phyloP scores from a whole-genome alignment of 2,888 invertebrate genomes.

The Encarsia formosa region DNA sequence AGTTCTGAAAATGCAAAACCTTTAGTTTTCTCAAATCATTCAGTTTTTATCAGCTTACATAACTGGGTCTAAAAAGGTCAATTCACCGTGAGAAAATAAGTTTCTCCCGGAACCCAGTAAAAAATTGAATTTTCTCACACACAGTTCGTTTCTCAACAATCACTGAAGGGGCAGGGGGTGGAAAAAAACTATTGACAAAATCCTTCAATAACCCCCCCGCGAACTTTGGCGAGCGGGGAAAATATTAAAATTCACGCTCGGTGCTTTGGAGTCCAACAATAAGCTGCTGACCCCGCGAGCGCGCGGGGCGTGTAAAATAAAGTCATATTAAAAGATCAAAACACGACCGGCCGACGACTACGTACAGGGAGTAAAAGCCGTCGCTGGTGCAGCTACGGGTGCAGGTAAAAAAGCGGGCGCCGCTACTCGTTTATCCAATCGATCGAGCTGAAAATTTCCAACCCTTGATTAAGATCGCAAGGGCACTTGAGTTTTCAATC shows the following conservation, averaged over 20 bases:
- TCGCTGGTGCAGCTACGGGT: background rate
- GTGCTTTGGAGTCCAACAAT: background rate
- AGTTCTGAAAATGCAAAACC: too few species aligned
- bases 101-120: too few species aligned
- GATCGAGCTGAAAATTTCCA: constrained; percentile 44
- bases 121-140: too few species aligned
- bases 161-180: too few species aligned
- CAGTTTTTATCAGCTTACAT: too few species aligned
- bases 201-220: background rate
- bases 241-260: constrained; percentile 20
- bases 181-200: constrained; percentile 7
- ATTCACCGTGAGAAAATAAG: too few species aligned
- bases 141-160: too few species aligned
- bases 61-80: too few species aligned
- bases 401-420: background rate
- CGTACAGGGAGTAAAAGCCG: background rate
- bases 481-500: constrained; percentile 45
- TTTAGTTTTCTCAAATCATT: too few species aligned
- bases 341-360: background rate
- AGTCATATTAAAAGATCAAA: constrained; percentile 27
- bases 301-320: constrained; percentile 23
- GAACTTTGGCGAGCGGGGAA: background rate
- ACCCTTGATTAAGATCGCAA: constrained; percentile 47
- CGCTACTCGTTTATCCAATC: constrained; percentile 40
- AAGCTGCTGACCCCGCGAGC: background rate